Evolutionary conservation across 2,888 invertebrate species (phyloP).

Genomic region (Hypena proboscidalis): DNA sequence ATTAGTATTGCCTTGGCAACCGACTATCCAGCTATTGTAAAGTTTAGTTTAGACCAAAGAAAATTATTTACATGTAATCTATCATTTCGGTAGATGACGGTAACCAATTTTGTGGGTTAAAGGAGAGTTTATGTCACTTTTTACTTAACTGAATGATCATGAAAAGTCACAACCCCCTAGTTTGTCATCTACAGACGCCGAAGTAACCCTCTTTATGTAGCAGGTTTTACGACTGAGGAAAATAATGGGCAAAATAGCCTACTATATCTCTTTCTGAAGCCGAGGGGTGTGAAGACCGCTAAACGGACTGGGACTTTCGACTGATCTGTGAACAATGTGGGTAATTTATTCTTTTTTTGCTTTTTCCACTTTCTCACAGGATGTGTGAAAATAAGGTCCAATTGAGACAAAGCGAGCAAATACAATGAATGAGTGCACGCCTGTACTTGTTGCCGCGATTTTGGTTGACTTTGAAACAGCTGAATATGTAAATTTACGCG

Average conservation of each 20-base stretch:
- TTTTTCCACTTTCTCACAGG: slow-evolving; percentile 1
- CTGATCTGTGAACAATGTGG: background rate
- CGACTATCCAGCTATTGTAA: slow-evolving; percentile 8
- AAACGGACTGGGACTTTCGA: background rate
- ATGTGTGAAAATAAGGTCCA: background rate
- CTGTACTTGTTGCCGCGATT: too few species aligned
- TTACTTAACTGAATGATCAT: slow-evolving; percentile 12
- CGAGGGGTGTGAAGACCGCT: background rate
- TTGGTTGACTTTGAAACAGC: too few species aligned
- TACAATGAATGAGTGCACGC: background rate
- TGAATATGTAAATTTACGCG: too few species aligned
- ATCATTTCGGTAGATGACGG: too few species aligned
- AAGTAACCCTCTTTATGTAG: slow-evolving; percentile 12
- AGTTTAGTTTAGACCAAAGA: too few species aligned
- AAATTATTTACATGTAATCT: too few species aligned
- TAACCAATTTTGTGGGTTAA: too few species aligned
- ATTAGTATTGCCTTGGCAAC: slow-evolving; percentile 31
- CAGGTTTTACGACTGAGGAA: slow-evolving; percentile 8
- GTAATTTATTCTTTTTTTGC: slow-evolving; percentile 6
- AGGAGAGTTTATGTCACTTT: slow-evolving; percentile 8
- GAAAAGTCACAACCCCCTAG: slow-evolving; percentile 5
- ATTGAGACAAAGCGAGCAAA: background rate
- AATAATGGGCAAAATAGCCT: slow-evolving; percentile 1
- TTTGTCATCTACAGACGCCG: slow-evolving; percentile 6
- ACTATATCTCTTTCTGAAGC: background rate